These are phyloP conservation scores for Eristalinus aeneus DNA, from an alignment of 2,888 invertebrate species.

Conservation along the genomic window DNA sequence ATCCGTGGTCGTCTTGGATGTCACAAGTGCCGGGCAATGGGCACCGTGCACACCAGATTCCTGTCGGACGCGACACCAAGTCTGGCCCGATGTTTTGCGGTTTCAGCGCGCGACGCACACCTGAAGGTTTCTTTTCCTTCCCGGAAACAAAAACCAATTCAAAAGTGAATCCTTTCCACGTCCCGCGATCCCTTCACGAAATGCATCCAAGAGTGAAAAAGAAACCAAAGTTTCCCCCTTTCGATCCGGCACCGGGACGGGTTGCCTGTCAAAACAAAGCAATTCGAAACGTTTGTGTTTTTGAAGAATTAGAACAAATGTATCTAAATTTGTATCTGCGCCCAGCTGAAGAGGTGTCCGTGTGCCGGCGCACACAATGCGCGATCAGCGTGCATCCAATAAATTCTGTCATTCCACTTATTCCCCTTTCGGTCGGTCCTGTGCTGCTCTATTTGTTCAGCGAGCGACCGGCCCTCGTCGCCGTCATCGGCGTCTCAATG, in stretches of 20 bases:
- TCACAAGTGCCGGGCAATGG: conserved; percentile 34
- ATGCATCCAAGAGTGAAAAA: conserved; percentile 40
- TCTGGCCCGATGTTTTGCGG: conserved; percentile 69
- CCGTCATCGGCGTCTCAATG: neutral
- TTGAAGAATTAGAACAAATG: conserved; percentile 71
- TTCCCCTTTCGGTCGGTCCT: conserved; percentile 43
- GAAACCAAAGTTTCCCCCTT: conserved; percentile 15
- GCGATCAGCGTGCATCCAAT: conserved; percentile 68
- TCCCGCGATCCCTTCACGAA: neutral
- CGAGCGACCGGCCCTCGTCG: neutral
- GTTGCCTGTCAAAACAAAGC: conserved; percentile 64
- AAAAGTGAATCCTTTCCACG: conserved; percentile 56
- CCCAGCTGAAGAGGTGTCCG: conserved; percentile 35
- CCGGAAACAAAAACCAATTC: conserved; percentile 53
- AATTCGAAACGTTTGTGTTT: conserved; percentile 68
- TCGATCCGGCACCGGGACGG: neutral
- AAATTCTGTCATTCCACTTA: conserved; percentile 63
- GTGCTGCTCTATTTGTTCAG: conserved; percentile 52
- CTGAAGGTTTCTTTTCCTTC: conserved; percentile 50
- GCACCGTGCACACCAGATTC: neutral
- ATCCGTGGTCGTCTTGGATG: conserved; percentile 50
- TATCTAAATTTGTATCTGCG: conserved; percentile 70
- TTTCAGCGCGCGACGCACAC: conserved; percentile 63
- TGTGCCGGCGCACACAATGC: conserved; percentile 24
- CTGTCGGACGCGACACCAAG: conserved; percentile 41